Conservation (phyloP, 2,113 vertebrate species). For the Ochotona curzoniae region DNA sequence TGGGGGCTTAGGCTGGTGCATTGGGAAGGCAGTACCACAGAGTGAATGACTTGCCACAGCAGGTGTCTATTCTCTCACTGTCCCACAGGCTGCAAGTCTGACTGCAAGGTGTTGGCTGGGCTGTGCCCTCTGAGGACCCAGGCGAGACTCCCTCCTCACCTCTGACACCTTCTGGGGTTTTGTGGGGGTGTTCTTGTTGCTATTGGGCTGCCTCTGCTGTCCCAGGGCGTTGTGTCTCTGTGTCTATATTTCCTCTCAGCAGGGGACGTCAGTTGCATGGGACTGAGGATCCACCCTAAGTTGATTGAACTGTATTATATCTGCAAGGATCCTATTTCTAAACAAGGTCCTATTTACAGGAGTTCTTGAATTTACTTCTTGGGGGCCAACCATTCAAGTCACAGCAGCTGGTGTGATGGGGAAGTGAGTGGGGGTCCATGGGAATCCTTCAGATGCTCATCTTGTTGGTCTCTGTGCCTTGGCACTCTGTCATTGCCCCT, state of each 20-base stretch:
- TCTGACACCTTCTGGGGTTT: neutral
- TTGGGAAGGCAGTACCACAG: neutral
- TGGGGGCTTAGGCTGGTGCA: neutral
- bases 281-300: neutral
- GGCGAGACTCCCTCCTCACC: neutral
- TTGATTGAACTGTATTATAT: neutral
- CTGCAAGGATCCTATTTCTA: neutral
- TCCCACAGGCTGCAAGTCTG: neutral
- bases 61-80: accelerated
- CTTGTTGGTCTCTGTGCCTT: neutral
- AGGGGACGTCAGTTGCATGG: neutral
- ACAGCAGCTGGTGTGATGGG: neutral
- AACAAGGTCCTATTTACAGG: neutral
- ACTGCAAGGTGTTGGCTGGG: neutral
- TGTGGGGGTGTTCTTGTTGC: accelerated
- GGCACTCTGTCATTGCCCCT: neutral
- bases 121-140: accelerated
- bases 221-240: accelerated
- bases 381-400: neutral
- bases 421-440: neutral
- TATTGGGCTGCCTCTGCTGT: neutral
- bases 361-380: neutral
- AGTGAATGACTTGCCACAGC: neutral
- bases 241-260: neutral
- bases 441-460: neutral